phyloP scores from a whole-genome alignment of 2,888 invertebrate genomes.

The Luperina testacea region DNA sequence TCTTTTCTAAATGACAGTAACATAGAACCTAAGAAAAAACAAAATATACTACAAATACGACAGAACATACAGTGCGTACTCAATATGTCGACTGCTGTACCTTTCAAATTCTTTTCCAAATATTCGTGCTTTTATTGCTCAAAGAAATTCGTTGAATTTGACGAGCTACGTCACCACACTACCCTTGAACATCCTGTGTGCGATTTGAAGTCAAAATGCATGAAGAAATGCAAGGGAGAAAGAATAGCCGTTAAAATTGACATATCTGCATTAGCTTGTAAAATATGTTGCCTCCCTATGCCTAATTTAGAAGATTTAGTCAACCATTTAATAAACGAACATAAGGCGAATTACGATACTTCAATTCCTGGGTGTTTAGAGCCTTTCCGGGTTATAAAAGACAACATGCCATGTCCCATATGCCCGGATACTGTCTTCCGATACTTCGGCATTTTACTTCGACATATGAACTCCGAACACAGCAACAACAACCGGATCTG shows the following conservation, averaged over 20 bases:
- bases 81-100: slow-evolving; percentile 85
- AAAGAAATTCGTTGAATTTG: slow-evolving; percentile 80
- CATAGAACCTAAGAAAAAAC: slow-evolving; percentile 74
- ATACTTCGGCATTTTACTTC: slow-evolving; percentile 81
- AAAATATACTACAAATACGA: slow-evolving; percentile 79
- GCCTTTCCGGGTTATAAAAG: slow-evolving; percentile 80
- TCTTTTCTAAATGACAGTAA: slow-evolving; percentile 58
- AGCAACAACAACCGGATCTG: slow-evolving; percentile 85
- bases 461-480: slow-evolving; percentile 84
- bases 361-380: slow-evolving; percentile 79
- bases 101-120: slow-evolving; percentile 84
- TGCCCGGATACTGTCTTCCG: slow-evolving; percentile 79
- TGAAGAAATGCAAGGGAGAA: slow-evolving; percentile 84
- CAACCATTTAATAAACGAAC: slow-evolving; percentile 81
- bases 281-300: slow-evolving; percentile 75
- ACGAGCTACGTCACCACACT: slow-evolving; percentile 81
- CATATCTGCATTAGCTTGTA: slow-evolving; percentile 78
- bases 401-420: slow-evolving; percentile 82
- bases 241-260: slow-evolving; percentile 83
- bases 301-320: slow-evolving; percentile 76
- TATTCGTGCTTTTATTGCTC: slow-evolving; percentile 85
- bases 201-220: slow-evolving; percentile 80
- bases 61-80: slow-evolving; percentile 83
- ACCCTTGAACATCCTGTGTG: slow-evolving; percentile 79
- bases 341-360: slow-evolving; percentile 82